Conservation (phyloP, 2,113 vertebrate species). For the Eublepharis macularius region DNA sequence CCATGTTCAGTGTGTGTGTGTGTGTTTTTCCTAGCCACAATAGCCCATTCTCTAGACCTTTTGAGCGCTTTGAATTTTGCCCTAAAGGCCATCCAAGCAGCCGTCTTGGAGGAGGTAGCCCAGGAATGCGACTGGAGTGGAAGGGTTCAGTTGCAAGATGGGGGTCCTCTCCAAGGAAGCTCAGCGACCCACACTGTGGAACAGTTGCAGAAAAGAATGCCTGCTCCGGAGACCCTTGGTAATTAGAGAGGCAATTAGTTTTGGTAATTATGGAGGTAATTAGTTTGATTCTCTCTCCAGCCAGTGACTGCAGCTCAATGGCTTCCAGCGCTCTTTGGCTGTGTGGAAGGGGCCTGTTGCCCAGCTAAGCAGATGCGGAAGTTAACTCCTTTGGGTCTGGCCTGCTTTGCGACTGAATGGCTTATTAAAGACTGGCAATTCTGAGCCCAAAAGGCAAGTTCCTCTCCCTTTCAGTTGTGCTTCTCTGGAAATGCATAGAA, state of each 20-base stretch:
- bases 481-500: background rate
- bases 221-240: constrained; percentile 37
- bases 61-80: background rate
- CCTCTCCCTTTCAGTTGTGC: background rate
- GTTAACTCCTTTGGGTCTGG: constrained; percentile 47
- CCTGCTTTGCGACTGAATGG: fast-evolving
- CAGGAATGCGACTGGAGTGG: background rate
- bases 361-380: background rate
- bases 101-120: too few relatives aligned
- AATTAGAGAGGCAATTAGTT: constrained; percentile 71
- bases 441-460: background rate
- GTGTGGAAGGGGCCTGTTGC: constrained; percentile 48
- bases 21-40: too few relatives aligned
- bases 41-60: too few relatives aligned
- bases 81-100: too few relatives aligned
- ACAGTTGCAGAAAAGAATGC: constrained; percentile 26
- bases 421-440: background rate
- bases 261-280: constrained; percentile 68
- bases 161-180: background rate
- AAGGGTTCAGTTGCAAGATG: background rate
- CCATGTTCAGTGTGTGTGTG: background rate
- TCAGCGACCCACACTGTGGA: constrained; percentile 10
- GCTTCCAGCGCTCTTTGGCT: background rate
- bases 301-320: constrained; percentile 48
- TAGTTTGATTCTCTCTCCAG: constrained; percentile 65